Conservation (phyloP, 2,888 invertebrate species). For the Diarsia brunnea region DNA sequence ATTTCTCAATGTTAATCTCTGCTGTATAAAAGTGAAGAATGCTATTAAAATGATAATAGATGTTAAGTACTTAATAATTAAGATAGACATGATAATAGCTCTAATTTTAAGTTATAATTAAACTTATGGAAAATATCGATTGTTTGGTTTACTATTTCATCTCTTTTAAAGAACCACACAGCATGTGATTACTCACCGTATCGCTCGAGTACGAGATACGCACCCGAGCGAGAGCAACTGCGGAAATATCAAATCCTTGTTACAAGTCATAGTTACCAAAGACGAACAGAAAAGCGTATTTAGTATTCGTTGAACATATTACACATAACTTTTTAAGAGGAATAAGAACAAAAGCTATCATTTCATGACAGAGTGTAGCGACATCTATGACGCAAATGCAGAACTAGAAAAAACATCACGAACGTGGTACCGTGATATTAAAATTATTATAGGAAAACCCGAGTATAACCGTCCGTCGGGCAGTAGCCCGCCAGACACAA, state of each 20-base stretch:
- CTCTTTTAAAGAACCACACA: background rate
- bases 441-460: no score
- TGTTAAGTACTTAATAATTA: background rate
- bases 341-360: no score
- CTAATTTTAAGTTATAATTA: constrained; percentile 8
- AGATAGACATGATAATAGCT: background rate
- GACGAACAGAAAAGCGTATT: background rate
- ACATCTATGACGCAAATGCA: no score
- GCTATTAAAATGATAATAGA: background rate
- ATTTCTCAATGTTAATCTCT: constrained; percentile 45
- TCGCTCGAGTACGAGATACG: background rate
- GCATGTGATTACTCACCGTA: background rate
- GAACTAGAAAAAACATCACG: no score
- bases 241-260: background rate
- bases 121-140: background rate
- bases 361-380: no score
- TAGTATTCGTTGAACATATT: no score
- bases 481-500: no score
- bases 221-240: background rate
- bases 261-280: background rate
- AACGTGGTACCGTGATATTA: no score
- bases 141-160: background rate
- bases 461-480: no score
- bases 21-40: constrained; percentile 22
- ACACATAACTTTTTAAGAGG: no score